Evolutionary conservation across 1,140 invertebrate species (phyloP).

Genomic region (Plutomurus gul): DNA sequence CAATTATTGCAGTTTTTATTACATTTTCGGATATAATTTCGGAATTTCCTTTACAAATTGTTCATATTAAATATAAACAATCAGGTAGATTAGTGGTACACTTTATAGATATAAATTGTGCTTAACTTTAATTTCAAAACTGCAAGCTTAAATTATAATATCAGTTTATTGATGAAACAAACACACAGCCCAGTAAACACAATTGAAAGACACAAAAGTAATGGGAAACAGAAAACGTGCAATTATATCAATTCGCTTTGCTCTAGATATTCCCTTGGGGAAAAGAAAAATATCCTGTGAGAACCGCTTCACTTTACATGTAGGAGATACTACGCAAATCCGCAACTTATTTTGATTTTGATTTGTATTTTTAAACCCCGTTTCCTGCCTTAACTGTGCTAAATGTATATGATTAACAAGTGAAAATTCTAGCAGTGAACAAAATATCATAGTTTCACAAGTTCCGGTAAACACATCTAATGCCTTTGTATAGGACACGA

Average conservation of each 20-base stretch:
- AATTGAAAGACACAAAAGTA: not conserved
- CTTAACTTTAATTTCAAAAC: too few species aligned
- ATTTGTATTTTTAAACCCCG: not conserved
- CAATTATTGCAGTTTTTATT: too few species aligned
- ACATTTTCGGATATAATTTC: too few species aligned
- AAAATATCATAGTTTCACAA: conserved; percentile 65
- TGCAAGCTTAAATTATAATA: too few species aligned
- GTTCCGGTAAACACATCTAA: conserved; percentile 66
- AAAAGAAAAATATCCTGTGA: not conserved
- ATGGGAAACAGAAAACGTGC: not conserved
- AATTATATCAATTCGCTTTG: not conserved
- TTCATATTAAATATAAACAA: too few species aligned
- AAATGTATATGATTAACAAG: not conserved
- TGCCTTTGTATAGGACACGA: conserved; percentile 55
- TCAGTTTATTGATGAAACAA: too few species aligned
- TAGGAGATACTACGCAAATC: too few species aligned
- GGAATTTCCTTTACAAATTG: too few species aligned
- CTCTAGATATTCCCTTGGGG: not conserved
- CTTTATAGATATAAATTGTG: too few species aligned
- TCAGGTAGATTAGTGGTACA: too few species aligned
- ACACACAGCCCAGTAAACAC: not conserved
- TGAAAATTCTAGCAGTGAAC: conserved; percentile 59
- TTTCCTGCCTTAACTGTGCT: not conserved
- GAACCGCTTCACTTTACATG: too few species aligned
- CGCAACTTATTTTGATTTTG: not conserved